phyloP scores from a whole-genome alignment of 2,797 vertebrate genomes.

The Ispidina picta region DNA sequence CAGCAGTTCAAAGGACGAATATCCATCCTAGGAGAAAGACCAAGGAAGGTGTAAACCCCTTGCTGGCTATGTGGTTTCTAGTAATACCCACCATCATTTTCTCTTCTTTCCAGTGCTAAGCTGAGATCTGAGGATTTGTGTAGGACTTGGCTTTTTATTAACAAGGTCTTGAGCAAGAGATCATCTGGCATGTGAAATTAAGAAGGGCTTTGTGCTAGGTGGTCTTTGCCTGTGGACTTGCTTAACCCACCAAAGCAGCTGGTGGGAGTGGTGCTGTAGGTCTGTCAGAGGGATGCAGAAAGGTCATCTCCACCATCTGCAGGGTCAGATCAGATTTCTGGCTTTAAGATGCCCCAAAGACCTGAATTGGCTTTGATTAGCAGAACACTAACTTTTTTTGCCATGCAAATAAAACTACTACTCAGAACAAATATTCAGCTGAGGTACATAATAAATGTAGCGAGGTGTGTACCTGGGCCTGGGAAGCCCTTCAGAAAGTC shows the following conservation, averaged over 20 bases:
- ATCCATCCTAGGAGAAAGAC: not conserved
- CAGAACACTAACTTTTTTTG: not conserved
- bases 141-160: not conserved
- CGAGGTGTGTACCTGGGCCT: not conserved
- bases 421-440: not conserved
- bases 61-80: not conserved
- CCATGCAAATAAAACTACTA: not conserved
- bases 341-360: not conserved
- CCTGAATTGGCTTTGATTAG: not conserved
- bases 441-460: accelerated
- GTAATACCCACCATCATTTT: not conserved
- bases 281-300: not conserved
- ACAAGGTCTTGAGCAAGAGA: not conserved
- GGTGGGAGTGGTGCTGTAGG: not conserved
- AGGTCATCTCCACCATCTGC: not conserved
- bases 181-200: not conserved
- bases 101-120: not conserved
- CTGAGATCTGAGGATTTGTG: not conserved
- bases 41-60: accelerated
- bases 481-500: not conserved
- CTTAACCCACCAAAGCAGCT: not conserved
- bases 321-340: not conserved
- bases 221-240: not conserved
- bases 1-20: not conserved
- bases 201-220: not conserved